Base-by-base conservation (phyloP, 2,113 vertebrate species). In the Silurus glanis region DNA sequence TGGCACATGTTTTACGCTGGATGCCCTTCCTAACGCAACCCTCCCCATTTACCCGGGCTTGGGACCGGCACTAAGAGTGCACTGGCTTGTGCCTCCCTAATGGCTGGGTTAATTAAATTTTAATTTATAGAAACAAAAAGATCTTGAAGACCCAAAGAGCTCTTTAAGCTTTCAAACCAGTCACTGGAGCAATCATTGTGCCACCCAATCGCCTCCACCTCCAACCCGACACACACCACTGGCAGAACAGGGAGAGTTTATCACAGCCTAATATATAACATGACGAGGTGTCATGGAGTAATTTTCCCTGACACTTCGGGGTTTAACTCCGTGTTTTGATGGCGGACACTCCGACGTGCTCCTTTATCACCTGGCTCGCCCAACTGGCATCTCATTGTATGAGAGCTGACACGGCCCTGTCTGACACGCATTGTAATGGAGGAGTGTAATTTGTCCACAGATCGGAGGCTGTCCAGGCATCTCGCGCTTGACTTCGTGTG, bases 401-500 rank as follows among this genome's bases (percentile, higher is more conserved):
- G 91, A 94, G 94, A 94, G 90, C 92, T 95, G 95, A 96, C 95
- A 95, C 87, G 90, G 91, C 92, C 93, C 88, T 94, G 89, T 93
- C 95, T 93, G 91, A 94, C 95, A 95, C 91, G 88, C 95, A 93
- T 94, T 94, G 93, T 95, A 96, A 93, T 95, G 88, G 91, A 93
- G 90, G 92, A 95, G 93, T 93, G 92, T 95, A 95, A 96, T 97
- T 95, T 95, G 91, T 91, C 90, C 92, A 92, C 88, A 94, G 94
- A 94, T 95, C 92, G 92, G 92, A 93, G 91, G 90, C 92, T 93
- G 91, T 93, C 92, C 89, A 92, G 91, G 90, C 91, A 91, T 94
- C 95, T 94, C 91, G 92, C 82, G 86, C 91, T 91, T 89, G 72
- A 87, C 86, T 89, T 72, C 69, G 1, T 83, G 72, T 89, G 92